These are phyloP conservation scores for Chrysolina haemoptera DNA, from an alignment of 2,888 invertebrate genomes.

Conservation along the genomic window DNA sequence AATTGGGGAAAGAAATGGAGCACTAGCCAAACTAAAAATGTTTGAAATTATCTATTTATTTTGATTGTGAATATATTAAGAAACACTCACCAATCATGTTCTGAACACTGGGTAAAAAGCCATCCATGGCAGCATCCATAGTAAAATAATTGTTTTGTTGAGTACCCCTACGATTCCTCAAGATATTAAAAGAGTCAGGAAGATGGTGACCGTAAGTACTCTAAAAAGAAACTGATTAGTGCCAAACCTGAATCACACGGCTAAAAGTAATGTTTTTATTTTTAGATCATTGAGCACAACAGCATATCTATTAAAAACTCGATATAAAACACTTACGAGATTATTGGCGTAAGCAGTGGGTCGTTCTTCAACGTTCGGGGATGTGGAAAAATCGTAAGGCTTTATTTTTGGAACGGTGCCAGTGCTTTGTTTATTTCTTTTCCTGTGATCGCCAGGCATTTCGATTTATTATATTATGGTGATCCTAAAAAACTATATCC, in stretches of 20 bases:
- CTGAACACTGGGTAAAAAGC: constrained; percentile 41
- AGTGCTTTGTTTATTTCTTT: constrained; percentile 69
- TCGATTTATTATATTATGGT: constrained; percentile 24
- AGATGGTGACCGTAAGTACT: constrained; percentile 60
- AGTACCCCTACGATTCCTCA: constrained; percentile 60
- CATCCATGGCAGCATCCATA: constrained; percentile 57
- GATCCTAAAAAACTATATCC: background rate
- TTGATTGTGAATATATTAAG: background rate
- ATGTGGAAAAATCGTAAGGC: constrained; percentile 57
- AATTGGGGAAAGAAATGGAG: too few relatives aligned
- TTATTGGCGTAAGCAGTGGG: constrained; percentile 64
- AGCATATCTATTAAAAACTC: constrained; percentile 37
- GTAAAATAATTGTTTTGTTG: constrained; percentile 54
- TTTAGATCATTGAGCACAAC: constrained; percentile 45
- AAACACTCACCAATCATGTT: constrained; percentile 39
- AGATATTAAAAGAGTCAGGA: constrained; percentile 53
- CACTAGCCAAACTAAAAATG: too few relatives aligned
- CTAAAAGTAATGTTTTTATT: constrained; percentile 46
- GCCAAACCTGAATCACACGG: constrained; percentile 32
- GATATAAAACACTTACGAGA: constrained; percentile 57
- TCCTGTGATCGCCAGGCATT: constrained; percentile 66
- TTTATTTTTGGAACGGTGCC: constrained; percentile 79
- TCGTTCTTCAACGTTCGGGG: constrained; percentile 54
- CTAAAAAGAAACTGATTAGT: constrained; percentile 52
- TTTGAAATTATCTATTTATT: too few relatives aligned